phyloP scores from a whole-genome alignment of 2,113 vertebrate species.

The Ivindomyrus marchei region DNA sequence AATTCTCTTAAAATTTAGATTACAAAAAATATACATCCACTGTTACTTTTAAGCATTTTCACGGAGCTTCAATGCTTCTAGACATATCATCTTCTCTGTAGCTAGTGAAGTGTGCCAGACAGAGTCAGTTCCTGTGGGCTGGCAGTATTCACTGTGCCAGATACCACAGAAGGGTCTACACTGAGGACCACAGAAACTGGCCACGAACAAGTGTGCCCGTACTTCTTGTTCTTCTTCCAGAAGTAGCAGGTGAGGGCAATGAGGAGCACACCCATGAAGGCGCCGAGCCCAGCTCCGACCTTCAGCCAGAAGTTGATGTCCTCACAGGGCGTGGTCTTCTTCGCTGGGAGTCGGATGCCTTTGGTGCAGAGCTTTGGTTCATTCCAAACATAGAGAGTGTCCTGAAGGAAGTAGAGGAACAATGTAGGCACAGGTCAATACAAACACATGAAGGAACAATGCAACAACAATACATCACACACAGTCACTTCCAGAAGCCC shows the following conservation, averaged over 20 bases:
- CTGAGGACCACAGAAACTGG: background rate
- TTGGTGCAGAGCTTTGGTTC: slow-evolving; percentile 85
- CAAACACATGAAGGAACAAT: background rate
- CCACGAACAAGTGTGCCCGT: slow-evolving; percentile 33
- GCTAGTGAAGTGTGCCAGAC: background rate
- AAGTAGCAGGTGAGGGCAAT: slow-evolving; percentile 90
- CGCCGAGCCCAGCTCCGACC: slow-evolving; percentile 75
- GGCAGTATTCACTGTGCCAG: background rate
- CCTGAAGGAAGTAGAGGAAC: slow-evolving; percentile 53
- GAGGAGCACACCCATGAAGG: slow-evolving; percentile 77
- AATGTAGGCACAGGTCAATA: background rate
- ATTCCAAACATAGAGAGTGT: slow-evolving; percentile 86
- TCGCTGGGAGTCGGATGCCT: slow-evolving; percentile 77
- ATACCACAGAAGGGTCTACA: background rate
- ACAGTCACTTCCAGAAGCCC: background rate
- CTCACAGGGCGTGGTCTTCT: slow-evolving; percentile 73
- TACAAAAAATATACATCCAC: background rate
- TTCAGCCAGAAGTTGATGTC: slow-evolving; percentile 86
- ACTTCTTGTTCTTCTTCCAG: slow-evolving; percentile 98
- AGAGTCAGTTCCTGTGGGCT: background rate
- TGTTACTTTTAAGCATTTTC: background rate
- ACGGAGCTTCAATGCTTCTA: background rate
- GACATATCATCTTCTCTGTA: background rate
- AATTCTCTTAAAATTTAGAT: background rate
- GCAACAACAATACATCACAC: background rate